phyloP scores from a whole-genome alignment of 2,797 vertebrate genomes.

The Chiroxiphia lanceolata region DNA sequence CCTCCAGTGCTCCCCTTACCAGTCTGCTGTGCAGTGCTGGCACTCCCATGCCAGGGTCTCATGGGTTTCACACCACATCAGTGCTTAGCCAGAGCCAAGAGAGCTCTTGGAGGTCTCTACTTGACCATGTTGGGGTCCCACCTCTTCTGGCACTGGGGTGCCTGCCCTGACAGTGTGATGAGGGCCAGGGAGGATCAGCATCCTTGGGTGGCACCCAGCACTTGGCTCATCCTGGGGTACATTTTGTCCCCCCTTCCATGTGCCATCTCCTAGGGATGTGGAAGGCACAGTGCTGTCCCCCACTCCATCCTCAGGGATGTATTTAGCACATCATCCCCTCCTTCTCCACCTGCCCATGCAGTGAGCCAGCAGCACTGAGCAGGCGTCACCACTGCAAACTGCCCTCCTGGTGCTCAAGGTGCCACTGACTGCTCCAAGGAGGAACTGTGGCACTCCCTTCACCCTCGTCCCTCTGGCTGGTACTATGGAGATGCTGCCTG shows the following conservation, averaged over 20 bases:
- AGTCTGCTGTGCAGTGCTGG: accelerated
- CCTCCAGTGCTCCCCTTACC: neutral
- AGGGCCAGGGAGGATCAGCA: neutral
- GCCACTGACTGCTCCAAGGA: accelerated
- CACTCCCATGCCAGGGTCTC: neutral
- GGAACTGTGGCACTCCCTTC: neutral
- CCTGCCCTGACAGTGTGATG: too few species aligned
- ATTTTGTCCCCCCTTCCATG: neutral
- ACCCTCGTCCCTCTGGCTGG: neutral
- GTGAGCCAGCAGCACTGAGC: accelerated
- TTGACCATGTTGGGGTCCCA: accelerated
- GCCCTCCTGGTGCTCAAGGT: accelerated
- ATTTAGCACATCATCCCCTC: neutral
- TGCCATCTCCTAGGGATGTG: neutral
- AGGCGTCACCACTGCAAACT: neutral
- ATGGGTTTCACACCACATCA: neutral
- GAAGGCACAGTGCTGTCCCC: neutral
- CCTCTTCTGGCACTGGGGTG: neutral
- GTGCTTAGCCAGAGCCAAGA: neutral
- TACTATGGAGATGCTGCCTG: neutral
- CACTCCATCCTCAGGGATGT: accelerated
- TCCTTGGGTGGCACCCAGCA: neutral
- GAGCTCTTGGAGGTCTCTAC: neutral
- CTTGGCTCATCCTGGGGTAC: neutral
- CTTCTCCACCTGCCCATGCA: accelerated